These are phyloP conservation scores for Bombyx mandarina DNA, from an alignment of 1,140 invertebrate genomes.

Conservation along the genomic window DNA sequence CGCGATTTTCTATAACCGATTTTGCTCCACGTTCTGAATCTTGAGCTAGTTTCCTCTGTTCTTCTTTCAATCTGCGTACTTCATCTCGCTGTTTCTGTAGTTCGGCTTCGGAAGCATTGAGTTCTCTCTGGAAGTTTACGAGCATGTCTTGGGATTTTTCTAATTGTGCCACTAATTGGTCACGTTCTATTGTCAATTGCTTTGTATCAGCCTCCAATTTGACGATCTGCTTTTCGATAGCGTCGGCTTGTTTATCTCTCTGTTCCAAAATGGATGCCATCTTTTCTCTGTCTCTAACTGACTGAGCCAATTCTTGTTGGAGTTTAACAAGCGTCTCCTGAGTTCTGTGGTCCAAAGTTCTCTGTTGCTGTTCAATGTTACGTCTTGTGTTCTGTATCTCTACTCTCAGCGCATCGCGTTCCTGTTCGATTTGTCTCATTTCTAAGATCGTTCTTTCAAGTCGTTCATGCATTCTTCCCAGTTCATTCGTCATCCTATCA, in stretches of 20 bases:
- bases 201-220: conserved; percentile 88
- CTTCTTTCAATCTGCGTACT: conserved; percentile 80
- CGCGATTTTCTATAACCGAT: conserved; percentile 78
- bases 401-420: conserved; percentile 77
- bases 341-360: conserved; percentile 73
- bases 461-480: conserved; percentile 83
- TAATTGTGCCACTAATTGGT: conserved; percentile 89
- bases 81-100: conserved; percentile 85
- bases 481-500: conserved; percentile 84
- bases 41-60: conserved; percentile 77
- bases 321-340: conserved; percentile 77
- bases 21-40: conserved; percentile 79
- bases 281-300: conserved; percentile 79
- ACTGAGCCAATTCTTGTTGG: conserved; percentile 80
- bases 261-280: conserved; percentile 81
- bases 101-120: conserved; percentile 86
- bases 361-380: conserved; percentile 77
- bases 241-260: conserved; percentile 83
- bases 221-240: conserved; percentile 85
- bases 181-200: conserved; percentile 86
- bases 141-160: conserved; percentile 94
- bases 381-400: conserved; percentile 78
- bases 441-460: conserved; percentile 79
- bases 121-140: conserved; percentile 91
- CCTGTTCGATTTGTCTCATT: conserved; percentile 77